These are phyloP conservation scores for Grallaria varia DNA, from an alignment of 2,113 vertebrate species.

Conservation along the genomic window DNA sequence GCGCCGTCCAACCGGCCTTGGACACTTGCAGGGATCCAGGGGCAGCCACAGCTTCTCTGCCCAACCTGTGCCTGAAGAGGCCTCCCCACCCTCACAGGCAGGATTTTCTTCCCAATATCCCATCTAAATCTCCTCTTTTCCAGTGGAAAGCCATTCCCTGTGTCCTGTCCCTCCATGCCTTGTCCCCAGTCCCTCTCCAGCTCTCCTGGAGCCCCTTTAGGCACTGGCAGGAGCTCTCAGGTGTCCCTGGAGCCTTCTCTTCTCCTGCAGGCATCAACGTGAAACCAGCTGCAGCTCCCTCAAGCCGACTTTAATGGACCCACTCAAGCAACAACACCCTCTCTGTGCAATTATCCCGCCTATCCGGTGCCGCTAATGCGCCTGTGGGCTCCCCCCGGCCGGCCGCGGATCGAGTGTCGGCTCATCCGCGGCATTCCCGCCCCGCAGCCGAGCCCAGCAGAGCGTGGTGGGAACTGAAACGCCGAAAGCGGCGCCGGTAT, in stretches of 20 bases:
- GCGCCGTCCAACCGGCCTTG: neutral
- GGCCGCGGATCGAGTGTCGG: neutral
- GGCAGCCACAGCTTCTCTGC: neutral
- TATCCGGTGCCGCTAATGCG: neutral
- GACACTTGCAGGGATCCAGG: neutral
- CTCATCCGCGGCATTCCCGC: neutral
- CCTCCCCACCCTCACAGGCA: neutral
- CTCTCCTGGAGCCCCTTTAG: neutral
- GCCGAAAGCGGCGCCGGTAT: neutral
- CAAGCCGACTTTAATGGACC: neutral
- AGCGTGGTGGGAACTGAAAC: conserved; percentile 29
- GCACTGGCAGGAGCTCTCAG: neutral
- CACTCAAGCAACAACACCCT: conserved; percentile 7
- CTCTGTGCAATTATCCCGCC: neutral
- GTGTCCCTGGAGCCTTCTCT: neutral
- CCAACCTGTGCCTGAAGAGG: neutral
- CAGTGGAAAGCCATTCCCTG: neutral
- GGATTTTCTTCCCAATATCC: neutral
- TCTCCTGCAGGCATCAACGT: neutral
- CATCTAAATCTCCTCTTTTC: neutral
- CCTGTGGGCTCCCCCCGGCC: conserved; percentile 11
- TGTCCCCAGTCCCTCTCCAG: neutral
- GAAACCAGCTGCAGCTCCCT: neutral
- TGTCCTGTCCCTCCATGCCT: neutral
- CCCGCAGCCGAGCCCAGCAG: conserved; percentile 36